Base-by-base conservation (phyloP, 2,888 invertebrate genomes). In the Entomobrya multifasciata region DNA sequence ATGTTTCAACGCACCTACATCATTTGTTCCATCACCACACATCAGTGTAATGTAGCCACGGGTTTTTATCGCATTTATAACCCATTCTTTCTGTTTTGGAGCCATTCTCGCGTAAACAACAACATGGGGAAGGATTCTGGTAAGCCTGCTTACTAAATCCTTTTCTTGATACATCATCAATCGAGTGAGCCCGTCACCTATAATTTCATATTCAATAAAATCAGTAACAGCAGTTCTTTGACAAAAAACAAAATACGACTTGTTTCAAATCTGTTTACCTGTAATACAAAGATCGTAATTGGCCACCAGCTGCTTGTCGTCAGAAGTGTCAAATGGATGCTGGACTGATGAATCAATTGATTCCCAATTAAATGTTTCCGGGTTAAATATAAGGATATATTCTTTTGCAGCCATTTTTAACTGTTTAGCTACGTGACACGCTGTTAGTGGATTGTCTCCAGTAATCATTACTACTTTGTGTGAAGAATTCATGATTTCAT, bases 1-100 rank as follows among this genome's bases (percentile, higher is more conserved):
- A 93, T 99, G 99, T 93, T 99, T 99, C 74, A 99, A 93, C 4
- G 98, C 98, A 20, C 99, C 99, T 13, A 99, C 99, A 93, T 99
- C 99, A 92, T 99, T 99, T 0, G 99, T 99, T 80, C 99, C 99
- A 93, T 99, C 99, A 1, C 99, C 99, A 92, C 99, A 99, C 99
- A 99, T 99, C 1, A 99, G 94, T 0, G 99, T 98, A 3, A 95
- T 95, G 92, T 95, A 97, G 4, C 99, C 99, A 13, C 96, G 93
- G 41, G 95, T 94, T 92, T 98, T 99, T 78, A 99, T 93, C 4
- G 96, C 95, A 10, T 97, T 96, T 60, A 99, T 96, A 1, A 99
- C 96, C 92, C 95, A 96, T 93, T 99, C 99, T 93, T 99, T 99
- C 92, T 99, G 99, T 92, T 99, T 99, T 0, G 99, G 99, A 1